Evolutionary conservation across 2,888 invertebrate genomes (phyloP).

Genomic region (Dendrolimus houi): DNA sequence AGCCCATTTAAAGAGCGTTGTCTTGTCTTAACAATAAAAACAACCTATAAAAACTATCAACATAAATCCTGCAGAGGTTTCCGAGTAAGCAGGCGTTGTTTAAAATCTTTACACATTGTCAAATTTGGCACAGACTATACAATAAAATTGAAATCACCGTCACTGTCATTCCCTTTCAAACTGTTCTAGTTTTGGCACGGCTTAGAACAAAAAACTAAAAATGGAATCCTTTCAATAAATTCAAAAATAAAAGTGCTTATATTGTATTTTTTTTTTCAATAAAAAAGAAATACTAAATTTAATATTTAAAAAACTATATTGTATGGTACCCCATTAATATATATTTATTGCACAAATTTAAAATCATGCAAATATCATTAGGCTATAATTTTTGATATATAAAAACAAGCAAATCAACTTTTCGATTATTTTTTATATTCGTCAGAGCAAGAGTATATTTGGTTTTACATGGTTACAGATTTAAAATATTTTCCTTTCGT

Average conservation of each 20-base stretch:
- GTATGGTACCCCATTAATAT: conserved; percentile 37
- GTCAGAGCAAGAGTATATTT: background rate
- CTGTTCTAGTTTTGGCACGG: conserved; percentile 63
- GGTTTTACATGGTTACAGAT: conserved; percentile 10
- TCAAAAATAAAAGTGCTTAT: conserved; percentile 45
- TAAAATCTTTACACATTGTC: conserved; percentile 14
- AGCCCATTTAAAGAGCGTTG: conserved; percentile 35
- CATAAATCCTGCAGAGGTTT: conserved; percentile 59
- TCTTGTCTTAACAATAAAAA: conserved; percentile 74
- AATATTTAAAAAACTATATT: conserved; percentile 29
- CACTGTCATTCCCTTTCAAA: conserved; percentile 28
- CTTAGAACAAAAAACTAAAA: conserved; percentile 32
- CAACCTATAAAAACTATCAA: conserved; percentile 74
- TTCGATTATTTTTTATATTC: background rate
- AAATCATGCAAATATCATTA: conserved; percentile 46
- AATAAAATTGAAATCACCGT: conserved; percentile 34
- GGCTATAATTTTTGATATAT: background rate
- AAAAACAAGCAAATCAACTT: background rate
- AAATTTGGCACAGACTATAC: conserved; percentile 65
- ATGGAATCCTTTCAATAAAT: conserved; percentile 37
- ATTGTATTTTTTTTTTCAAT: conserved; percentile 33
- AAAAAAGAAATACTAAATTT: conserved; percentile 44
- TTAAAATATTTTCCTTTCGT: conserved; percentile 17
- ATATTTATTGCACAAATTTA: conserved; percentile 58
- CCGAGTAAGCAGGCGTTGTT: conserved; percentile 19